Base-by-base conservation (phyloP, 2,113 vertebrate genomes). In the Forbesichthys papilliferus region DNA sequence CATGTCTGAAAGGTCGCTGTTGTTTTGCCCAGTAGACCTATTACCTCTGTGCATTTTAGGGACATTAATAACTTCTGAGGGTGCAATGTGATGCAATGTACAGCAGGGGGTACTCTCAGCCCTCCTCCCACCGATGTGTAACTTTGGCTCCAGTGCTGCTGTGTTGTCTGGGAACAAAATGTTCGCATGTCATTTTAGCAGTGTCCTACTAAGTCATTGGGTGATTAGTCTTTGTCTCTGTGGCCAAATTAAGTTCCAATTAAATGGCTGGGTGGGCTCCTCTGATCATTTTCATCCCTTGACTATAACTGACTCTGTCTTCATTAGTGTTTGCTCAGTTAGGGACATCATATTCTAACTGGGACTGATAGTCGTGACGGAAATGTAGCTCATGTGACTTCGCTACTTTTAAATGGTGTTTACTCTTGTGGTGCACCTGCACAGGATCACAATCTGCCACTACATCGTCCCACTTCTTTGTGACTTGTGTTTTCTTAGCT, bases 51-150 rank as follows among this genome's bases (percentile, higher is more conserved):
- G 5, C 36, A 42, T 42, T 8, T 42, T 14, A 0, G 49, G 27
- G 49, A 12, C 49, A 52, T 14, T 12, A 14, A 3, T 52, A 8
- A 20, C 36, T 18, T 61, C 27, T 27, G 5, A 34, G 12, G 12
- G 10, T 88, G 77, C 36, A 73, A 53, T 82, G 74, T 64, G 72
- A 36, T 14, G 5, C 12, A 4, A 0, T 4, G 53, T 55, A 11
- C 87, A 83, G 69, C 75, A 86, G 88, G 78, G 84, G n/a, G 73
- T 80, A 79, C 86, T 86, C 74, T 83, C 72, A 4, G 5, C 61
- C 80, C 48, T 71, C 60, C 0, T n/a, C 61, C n/a, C 8, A 20
- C 7, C 48, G 27, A 16, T 65, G 49, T 48, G 8, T 13, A 36
- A 20, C 27, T 33, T 27, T 18, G 9, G 34, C 18, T 12, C 48